Evolutionary conservation across 2,113 vertebrate species (phyloP).

Genomic region (Gadus macrocephalus): DNA sequence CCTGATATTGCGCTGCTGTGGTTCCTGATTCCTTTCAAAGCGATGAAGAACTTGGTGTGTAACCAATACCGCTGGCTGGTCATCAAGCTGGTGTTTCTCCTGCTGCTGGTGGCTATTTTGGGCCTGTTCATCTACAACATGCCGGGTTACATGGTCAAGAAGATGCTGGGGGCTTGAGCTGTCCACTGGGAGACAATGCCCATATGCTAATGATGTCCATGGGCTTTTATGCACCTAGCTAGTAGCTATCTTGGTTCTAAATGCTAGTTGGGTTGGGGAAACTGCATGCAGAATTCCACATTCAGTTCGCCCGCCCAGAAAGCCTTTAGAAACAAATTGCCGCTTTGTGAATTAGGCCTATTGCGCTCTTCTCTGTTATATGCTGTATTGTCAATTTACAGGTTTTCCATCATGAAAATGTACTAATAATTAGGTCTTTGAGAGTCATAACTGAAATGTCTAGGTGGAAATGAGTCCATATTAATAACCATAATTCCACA

Average conservation of each 20-base stretch:
- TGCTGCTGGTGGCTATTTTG: conserved; percentile 76
- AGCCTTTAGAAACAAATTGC: not conserved
- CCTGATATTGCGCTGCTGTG: conserved; percentile 83
- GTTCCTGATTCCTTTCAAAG: conserved; percentile 85
- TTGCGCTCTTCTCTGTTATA: no score
- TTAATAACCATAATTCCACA: no score
- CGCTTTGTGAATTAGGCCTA: conserved; percentile 1
- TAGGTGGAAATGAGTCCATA: no score
- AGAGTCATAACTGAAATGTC: no score
- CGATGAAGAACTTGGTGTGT: conserved; percentile 85
- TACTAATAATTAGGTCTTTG: no score
- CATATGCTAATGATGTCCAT: not conserved
- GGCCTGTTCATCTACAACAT: conserved; percentile 85
- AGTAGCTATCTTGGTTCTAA: not conserved
- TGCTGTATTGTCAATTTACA: no score
- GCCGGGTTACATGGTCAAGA: conserved; percentile 88
- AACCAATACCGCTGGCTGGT: conserved; percentile 87
- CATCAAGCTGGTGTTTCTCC: conserved; percentile 80
- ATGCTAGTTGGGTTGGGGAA: not conserved
- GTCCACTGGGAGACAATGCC: not conserved
- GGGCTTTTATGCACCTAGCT: not conserved
- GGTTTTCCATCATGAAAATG: no score
- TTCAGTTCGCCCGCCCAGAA: no score
- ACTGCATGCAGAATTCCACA: no score
- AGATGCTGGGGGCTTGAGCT: conserved; percentile 60